Evolutionary conservation across 1,140 invertebrate species (phyloP), one percentile per base, ranked within the genome.

Genomic region (Sitobion miscanthi): DNA sequence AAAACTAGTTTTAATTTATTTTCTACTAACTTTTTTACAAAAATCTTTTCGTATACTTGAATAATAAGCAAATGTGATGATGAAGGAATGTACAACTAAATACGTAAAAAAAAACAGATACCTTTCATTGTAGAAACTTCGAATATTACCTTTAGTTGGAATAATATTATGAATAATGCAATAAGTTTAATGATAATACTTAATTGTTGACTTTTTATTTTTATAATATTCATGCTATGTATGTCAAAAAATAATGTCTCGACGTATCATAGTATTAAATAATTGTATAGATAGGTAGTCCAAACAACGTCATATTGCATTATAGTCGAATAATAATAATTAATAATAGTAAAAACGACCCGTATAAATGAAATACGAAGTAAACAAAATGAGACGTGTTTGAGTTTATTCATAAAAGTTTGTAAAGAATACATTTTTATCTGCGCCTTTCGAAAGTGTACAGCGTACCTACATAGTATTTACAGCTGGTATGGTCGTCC

Each of bases 321-420:
- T n/a, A 77, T n/a, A n/a, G 62, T 77, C 6, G 4, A 77, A n/a
- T 17, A 14, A 77, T 38, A 38, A 38, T 38, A 38, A 38, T 38
- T n/a, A 77, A n/a, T n/a, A 77, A n/a, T 4, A 62, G 3, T 25
- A n/a, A 57, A 77, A 77, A 77, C 14, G 4, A 35, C 30, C 30
- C 30, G 5, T n/a, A 17, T 21, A n/a, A n/a, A 77, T 77, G 62
- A 77, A 35, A 77, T n/a, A 77, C 14, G 4, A n/a, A 77, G 62
- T 77, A 35, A 77, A 35, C 62, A 77, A 35, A 77, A 35, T 17
- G 14, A n/a, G 4, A 20, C 14, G n/a, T 77, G 4, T 77, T 77
- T 35, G 62, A 77, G n/a, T 77, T 77, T 77, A 77, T 69, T 69
- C 62, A 69, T 77, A 77, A 77, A 77, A 77, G 11, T 77, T 77